Evolutionary conservation across 2,888 invertebrate species (phyloP).

Genomic region (Parochlus steinenii): DNA sequence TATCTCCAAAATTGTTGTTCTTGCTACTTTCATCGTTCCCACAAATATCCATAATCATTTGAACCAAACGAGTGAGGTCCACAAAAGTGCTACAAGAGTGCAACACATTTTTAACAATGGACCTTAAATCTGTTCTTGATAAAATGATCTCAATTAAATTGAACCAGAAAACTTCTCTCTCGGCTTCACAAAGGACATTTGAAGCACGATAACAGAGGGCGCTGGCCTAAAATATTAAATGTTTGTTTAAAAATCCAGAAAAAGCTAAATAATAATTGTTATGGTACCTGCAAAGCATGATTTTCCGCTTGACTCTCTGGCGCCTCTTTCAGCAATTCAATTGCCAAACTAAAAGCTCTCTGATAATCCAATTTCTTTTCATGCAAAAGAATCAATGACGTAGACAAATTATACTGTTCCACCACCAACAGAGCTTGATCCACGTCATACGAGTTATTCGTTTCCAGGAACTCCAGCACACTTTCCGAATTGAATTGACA

Average conservation of each 20-base stretch:
- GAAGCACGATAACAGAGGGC: constrained; percentile 32
- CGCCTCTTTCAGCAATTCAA: constrained; percentile 28
- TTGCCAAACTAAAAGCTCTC: constrained; percentile 47
- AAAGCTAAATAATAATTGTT: too few relatives aligned
- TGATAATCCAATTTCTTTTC: constrained; percentile 59
- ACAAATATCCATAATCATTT: constrained; percentile 36
- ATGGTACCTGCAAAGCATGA: constrained; percentile 21
- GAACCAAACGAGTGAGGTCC: constrained; percentile 38
- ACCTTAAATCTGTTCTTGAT: constrained; percentile 28
- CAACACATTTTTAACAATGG: constrained; percentile 31
- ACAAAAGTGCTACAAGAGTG: constrained; percentile 39
- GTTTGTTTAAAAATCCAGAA: constrained; percentile 24
- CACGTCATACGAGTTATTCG: constrained; percentile 39
- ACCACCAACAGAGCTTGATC: constrained; percentile 49
- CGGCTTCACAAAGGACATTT: constrained; percentile 27
- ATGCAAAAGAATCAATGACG: constrained; percentile 53
- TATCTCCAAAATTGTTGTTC: constrained; percentile 42
- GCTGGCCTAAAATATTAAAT: too few relatives aligned
- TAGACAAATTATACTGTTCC: constrained; percentile 39
- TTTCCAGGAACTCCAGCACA: constrained; percentile 36
- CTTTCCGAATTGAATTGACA: constrained; percentile 36
- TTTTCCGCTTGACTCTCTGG: constrained; percentile 16
- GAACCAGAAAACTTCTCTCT: constrained; percentile 35
- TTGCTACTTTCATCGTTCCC: constrained; percentile 27
- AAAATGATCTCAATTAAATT: constrained; percentile 29